Percentiles rank a stretch among this genome's conserved stretches.
phyloP scores from a whole-genome alignment of 2,797 vertebrate species.

The Anas capensis region DNA sequence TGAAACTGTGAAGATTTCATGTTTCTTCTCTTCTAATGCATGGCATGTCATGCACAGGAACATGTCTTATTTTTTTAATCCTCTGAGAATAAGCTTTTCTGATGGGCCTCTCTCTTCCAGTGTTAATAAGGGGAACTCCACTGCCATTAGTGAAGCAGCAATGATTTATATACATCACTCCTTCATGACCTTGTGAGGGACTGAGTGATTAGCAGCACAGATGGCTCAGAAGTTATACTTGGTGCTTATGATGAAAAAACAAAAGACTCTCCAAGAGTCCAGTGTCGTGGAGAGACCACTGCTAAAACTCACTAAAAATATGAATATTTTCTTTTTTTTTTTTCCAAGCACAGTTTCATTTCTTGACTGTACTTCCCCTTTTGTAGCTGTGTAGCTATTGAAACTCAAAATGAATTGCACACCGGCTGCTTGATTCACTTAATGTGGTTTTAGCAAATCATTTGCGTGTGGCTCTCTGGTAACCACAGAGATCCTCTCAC shows the following conservation, averaged over 20 bases:
- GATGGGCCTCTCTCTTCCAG: not conserved
- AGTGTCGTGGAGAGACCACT: not conserved
- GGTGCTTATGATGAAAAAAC: not conserved
- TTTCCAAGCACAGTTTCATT: not conserved
- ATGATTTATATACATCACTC: not conserved
- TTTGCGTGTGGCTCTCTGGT: not conserved
- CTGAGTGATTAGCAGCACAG: not conserved
- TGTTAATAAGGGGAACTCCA: not conserved
- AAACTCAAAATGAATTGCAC: not conserved
- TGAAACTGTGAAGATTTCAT: not conserved
- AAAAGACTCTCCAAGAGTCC: not conserved
- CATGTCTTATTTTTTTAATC: not conserved
- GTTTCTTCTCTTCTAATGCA: not conserved
- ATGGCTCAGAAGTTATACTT: not conserved
- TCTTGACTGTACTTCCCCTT: not conserved
- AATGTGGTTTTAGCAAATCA: not conserved
- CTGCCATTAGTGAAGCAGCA: not conserved
- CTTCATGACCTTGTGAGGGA: not conserved
- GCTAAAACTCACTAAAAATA: not conserved
- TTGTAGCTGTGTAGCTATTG: not conserved
- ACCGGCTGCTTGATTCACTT: not conserved
- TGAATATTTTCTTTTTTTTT: not conserved
- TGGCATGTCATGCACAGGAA: rapidly evolving
- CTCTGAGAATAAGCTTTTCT: not conserved
- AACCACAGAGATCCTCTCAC: not conserved